phyloP scores from a whole-genome alignment of 2,113 vertebrate species.

The Leucopsar rothschildi region DNA sequence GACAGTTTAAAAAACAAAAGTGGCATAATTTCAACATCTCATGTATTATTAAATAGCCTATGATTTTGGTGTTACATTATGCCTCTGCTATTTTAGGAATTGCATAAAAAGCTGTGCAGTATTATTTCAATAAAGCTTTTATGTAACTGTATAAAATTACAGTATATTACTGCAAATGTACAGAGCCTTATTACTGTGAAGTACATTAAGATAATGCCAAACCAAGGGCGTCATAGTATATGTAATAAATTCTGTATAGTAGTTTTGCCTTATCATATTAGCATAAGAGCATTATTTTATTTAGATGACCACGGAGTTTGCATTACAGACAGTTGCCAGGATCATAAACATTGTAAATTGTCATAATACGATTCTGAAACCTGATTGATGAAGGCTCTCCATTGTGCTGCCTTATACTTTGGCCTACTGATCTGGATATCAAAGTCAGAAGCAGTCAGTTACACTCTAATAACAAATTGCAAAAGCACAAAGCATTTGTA shows the following conservation, averaged over 20 bases:
- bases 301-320: conserved; percentile 6
- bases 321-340: conserved; percentile 27
- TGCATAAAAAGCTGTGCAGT: background rate
- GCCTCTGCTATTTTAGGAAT: conserved; percentile 42
- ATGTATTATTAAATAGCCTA: conserved; percentile 28
- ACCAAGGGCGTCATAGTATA: conserved; percentile 18
- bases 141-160: conserved; percentile 43
- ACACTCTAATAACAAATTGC: background rate
- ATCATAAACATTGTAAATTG: conserved; percentile 38
- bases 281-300: conserved; percentile 49
- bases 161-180: conserved; percentile 30
- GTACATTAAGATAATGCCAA: conserved; percentile 47
- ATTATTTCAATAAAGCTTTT: conserved; percentile 42
- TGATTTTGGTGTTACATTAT: conserved; percentile 20
- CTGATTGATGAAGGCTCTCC: conserved; percentile 10
- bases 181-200: conserved; percentile 19
- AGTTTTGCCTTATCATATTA: conserved; percentile 47
- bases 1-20: conserved; percentile 13
- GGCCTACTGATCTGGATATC: background rate
- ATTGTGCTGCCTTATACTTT: background rate
- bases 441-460: background rate
- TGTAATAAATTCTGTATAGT: conserved; percentile 12
- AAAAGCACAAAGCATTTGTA: background rate
- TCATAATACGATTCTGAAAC: conserved; percentile 11
- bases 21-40: background rate